Evolutionary conservation across 2,113 vertebrate species (phyloP).

Genomic region (Chiloscyllium plagiosum): DNA sequence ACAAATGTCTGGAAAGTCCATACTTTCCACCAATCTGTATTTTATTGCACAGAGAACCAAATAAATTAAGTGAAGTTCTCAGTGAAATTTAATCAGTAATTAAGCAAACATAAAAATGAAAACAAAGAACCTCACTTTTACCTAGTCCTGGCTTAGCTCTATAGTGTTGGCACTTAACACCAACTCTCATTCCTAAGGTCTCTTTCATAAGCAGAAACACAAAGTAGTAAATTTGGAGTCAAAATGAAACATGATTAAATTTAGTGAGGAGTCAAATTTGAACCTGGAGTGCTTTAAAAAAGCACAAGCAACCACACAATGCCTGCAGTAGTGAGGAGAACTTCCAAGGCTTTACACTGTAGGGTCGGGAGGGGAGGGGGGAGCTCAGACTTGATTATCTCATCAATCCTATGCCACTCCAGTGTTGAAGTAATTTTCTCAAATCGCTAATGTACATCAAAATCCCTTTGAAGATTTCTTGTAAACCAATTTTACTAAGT

Average conservation of each 20-base stretch:
- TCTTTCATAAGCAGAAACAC: not conserved
- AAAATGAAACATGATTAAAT: not conserved
- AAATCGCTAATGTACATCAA: slow-evolving; percentile 5
- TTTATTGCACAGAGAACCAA: not conserved
- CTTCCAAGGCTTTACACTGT: not conserved
- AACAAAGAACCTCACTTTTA: not conserved
- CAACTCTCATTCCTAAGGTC: not conserved
- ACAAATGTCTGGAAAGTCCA: not conserved
- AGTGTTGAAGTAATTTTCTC: not conserved
- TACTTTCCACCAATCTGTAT: not conserved
- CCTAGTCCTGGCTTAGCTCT: not conserved
- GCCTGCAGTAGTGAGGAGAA: not conserved
- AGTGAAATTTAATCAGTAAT: not conserved
- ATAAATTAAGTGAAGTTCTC: not conserved
- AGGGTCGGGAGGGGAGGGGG: too few species aligned
- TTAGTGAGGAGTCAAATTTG: not conserved
- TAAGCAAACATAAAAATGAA: not conserved
- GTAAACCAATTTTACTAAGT: slow-evolving; percentile 28
- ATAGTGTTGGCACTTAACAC: not conserved
- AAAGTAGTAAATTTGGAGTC: not conserved
- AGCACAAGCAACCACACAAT: not conserved
- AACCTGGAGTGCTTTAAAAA: not conserved
- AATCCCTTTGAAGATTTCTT: not conserved
- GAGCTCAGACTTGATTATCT: not conserved
- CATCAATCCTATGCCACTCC: not conserved